phyloP scores from a whole-genome alignment of 1,140 invertebrate genomes.

The Drosophila triauraria region DNA sequence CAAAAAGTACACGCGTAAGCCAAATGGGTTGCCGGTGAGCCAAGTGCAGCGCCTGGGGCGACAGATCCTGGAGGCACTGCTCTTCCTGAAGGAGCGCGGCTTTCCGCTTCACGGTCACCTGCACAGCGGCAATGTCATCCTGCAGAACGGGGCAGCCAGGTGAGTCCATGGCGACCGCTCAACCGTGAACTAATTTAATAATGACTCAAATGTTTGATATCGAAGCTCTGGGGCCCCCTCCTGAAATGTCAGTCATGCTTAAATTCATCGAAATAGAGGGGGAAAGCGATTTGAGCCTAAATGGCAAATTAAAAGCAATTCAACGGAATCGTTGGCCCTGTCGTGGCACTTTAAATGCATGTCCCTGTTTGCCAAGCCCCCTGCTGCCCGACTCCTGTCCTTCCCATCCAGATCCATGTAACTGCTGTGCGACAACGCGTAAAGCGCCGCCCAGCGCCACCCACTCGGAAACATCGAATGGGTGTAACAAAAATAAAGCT shows the following conservation, averaged over 20 bases:
- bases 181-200: conserved; percentile 49
- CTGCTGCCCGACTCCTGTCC: background rate
- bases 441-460: conserved; percentile 14
- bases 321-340: conserved; percentile 41
- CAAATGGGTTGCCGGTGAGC: conserved; percentile 89
- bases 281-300: conserved; percentile 23
- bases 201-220: conserved; percentile 49
- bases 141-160: conserved; percentile 95
- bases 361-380: conserved; percentile 7
- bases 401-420: conserved; percentile 11
- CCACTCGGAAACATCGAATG: conserved; percentile 46
- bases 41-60: conserved; percentile 94
- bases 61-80: conserved; percentile 94
- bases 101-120: conserved; percentile 94
- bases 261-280: conserved; percentile 23
- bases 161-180: conserved; percentile 59
- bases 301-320: conserved; percentile 69
- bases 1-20: conserved; percentile 89
- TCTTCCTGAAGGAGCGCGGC: conserved; percentile 94
- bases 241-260: conserved; percentile 3
- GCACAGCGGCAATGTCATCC: conserved; percentile 95
- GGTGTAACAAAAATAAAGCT: conserved; percentile 57
- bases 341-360: conserved; percentile 66
- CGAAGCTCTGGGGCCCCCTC: background rate
- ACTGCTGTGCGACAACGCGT: conserved; percentile 53